A percentile compares a stretch with the other conserved stretches of the same genome.
phyloP scores from a whole-genome alignment of 2,888 invertebrate genomes.

The Andrena minutula region DNA sequence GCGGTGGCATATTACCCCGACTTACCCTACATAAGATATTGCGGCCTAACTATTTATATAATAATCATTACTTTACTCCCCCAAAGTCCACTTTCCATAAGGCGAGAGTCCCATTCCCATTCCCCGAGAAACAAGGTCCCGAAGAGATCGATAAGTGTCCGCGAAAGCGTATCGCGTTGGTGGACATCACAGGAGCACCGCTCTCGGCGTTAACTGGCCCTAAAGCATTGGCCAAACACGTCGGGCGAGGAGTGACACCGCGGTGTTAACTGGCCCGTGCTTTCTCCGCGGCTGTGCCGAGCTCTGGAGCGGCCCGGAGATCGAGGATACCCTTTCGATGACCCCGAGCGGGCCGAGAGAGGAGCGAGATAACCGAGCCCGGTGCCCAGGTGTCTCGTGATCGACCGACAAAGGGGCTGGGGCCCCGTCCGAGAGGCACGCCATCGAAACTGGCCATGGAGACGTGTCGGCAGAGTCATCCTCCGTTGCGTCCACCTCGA shows the following conservation, averaged over 20 bases:
- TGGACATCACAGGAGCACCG: constrained; percentile 54
- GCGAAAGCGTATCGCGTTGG: constrained; percentile 10
- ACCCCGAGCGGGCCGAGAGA: constrained; percentile 58
- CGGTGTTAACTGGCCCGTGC: constrained; percentile 65
- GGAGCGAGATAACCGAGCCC: constrained; percentile 61
- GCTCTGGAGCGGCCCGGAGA: constrained; percentile 54
- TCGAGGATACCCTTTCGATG: constrained; percentile 72
- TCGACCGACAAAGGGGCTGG: constrained; percentile 70
- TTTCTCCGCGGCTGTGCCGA: constrained; percentile 38
- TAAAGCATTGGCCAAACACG: constrained; percentile 66
- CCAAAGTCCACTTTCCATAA: not conserved
- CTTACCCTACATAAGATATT: too few relatives aligned
- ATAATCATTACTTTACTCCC: too few relatives aligned
- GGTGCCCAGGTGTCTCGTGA: constrained; percentile 71
- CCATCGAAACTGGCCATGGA: constrained; percentile 31
- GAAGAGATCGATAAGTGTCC: constrained; percentile 59
- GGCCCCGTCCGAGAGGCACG: constrained; percentile 34
- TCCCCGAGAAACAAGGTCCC: not conserved
- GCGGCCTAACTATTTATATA: too few relatives aligned
- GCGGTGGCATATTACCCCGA: too few relatives aligned
- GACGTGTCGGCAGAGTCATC: constrained; percentile 63
- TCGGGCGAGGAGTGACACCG: constrained; percentile 60
- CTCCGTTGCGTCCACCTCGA: constrained; percentile 12
- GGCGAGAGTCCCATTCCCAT: too few relatives aligned
- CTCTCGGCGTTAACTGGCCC: constrained; percentile 59